A percentile compares a stretch with the other conserved stretches of the same genome.
Evolutionary conservation across 2,113 vertebrate species (phyloP).

Genomic region (Caretta caretta): DNA sequence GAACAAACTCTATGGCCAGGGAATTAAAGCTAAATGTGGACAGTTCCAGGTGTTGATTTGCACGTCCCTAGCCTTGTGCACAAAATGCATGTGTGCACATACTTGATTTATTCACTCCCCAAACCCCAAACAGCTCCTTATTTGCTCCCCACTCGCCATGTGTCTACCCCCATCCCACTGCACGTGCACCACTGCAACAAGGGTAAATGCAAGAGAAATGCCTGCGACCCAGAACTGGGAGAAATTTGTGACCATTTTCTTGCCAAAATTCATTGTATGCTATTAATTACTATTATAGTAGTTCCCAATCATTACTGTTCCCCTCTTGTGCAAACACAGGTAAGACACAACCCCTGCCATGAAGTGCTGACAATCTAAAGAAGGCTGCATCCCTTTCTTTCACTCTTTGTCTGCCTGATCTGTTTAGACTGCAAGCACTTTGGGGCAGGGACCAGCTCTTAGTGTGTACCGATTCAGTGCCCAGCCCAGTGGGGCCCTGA

Average conservation of each 20-base stretch:
- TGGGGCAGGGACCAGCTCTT: neutral
- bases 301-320: neutral
- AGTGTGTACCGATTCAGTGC: rapidly evolving
- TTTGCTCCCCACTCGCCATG: neutral
- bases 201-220: neutral
- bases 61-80: rapidly evolving
- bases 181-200: neutral
- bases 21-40: neutral
- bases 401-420: neutral
- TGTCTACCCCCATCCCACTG: neutral
- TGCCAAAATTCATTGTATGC: neutral
- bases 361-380: neutral
- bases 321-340: neutral
- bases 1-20: neutral
- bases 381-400: neutral
- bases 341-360: neutral
- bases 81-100: neutral
- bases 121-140: rapidly evolving
- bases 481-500: neutral
- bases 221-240: neutral
- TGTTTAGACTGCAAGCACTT: neutral
- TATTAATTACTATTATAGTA: neutral
- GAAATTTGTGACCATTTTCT: neutral
- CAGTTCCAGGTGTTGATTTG: neutral
- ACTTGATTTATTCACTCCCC: neutral